Evolutionary conservation across 2,888 invertebrate species (phyloP).

Genomic region (Acleris sparsana): DNA sequence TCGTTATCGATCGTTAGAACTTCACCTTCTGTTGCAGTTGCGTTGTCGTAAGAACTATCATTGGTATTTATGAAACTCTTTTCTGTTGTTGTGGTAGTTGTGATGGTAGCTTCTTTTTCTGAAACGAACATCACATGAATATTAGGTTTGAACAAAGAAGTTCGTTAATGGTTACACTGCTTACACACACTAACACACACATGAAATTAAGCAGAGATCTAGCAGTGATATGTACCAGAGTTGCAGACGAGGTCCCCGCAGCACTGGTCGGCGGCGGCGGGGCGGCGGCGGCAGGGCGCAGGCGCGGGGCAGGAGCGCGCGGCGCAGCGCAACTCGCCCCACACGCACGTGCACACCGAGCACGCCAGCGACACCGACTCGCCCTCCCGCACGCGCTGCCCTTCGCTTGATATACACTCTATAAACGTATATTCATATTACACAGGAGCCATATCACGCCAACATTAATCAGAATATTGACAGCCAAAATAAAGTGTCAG

Average conservation of each 20-base stretch:
- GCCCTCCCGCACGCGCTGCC: constrained; percentile 60
- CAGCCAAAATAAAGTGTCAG: too few relatives aligned
- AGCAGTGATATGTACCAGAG: constrained; percentile 48
- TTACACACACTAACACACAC: too few relatives aligned
- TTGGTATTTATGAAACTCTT: constrained; percentile 38
- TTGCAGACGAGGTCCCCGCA: constrained; percentile 69
- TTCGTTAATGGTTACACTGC: too few relatives aligned
- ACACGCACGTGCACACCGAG: constrained; percentile 63
- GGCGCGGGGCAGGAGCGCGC: constrained; percentile 57
- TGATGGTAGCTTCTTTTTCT: constrained; percentile 54
- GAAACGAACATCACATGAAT: constrained; percentile 40
- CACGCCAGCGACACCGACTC: constrained; percentile 59
- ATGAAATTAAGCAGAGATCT: too few relatives aligned
- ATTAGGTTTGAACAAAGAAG: too few relatives aligned
- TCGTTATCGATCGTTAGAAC: constrained; percentile 11
- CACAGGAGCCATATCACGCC: too few relatives aligned
- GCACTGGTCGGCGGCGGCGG: constrained; percentile 54
- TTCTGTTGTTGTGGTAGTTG: constrained; percentile 43
- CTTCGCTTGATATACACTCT: constrained; percentile 66
- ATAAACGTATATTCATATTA: constrained; percentile 35
- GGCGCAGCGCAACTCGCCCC: constrained; percentile 64
- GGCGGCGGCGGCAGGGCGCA: constrained; percentile 49
- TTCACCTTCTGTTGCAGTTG: constrained; percentile 35
- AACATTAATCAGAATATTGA: too few relatives aligned
- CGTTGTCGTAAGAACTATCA: constrained; percentile 34